These are phyloP conservation scores for Sardina pilchardus DNA, from an alignment of 2,113 vertebrate genomes.

Conservation along the genomic window DNA sequence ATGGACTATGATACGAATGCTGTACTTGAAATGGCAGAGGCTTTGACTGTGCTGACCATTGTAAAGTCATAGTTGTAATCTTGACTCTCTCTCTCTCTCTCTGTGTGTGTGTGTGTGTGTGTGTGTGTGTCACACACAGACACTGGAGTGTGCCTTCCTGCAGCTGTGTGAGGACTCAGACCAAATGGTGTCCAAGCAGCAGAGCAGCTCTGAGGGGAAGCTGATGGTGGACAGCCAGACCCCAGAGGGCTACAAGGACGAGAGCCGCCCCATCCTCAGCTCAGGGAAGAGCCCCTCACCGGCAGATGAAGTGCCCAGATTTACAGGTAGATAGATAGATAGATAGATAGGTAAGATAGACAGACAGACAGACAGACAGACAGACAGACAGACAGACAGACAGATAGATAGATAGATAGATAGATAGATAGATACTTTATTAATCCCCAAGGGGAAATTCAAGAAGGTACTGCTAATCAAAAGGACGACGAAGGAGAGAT, in stretches of 20 bases:
- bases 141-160: slow-evolving; percentile 76
- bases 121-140: slow-evolving; percentile 51
- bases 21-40: neutral
- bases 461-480: slow-evolving; percentile 36
- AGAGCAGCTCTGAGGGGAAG: slow-evolving; percentile 39
- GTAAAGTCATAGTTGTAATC: neutral
- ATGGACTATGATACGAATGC: neutral
- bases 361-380: no score
- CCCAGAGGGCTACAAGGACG: slow-evolving; percentile 64
- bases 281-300: slow-evolving; percentile 1
- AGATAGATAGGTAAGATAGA: no score
- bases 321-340: no score
- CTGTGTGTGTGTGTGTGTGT: neutral
- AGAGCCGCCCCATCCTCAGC: slow-evolving; percentile 67
- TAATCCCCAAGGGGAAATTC: no score
- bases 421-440: no score
- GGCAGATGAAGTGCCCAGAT: slow-evolving; percentile 55
- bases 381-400: no score
- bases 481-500: neutral
- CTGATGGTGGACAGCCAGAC: slow-evolving; percentile 55
- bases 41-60: neutral
- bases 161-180: slow-evolving; percentile 74
- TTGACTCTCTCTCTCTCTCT: neutral
- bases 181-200: slow-evolving; percentile 46
- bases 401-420: no score